Base-by-base conservation (phyloP, 2,888 invertebrate genomes). In the Stegophylla sp. region DNA sequence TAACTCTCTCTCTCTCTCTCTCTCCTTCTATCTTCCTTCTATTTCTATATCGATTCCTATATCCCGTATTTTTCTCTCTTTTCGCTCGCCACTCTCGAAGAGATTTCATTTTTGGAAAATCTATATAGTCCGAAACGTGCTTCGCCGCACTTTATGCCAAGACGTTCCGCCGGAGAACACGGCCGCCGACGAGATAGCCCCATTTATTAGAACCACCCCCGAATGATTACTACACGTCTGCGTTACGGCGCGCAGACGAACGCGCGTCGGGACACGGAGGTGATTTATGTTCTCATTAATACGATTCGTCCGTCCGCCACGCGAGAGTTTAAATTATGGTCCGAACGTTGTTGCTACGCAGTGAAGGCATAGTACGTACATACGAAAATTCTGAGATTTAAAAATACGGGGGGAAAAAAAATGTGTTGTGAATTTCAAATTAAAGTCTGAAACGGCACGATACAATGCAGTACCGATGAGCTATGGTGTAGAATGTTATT, bases 231-330 rank as follows among this genome's bases (percentile, higher is more conserved):
- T 64, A 12, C 51, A 12, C 51, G 51, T n/a, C 23, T 56, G 28
- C n/a, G 48, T 34, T n/a, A 34, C 34, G 34, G 3, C 61, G 34
- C 63, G 75, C 64, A 53, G 51, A 75, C 41, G 64, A 48, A 75
- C 75, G 51, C 48, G 23, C 61, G 20, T 5, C 26, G 20, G 28
- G 73, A 73, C 59, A 73, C 59, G n/a, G 28, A 34, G 17, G n/a
- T 41, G 64, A 75, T 75, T 64, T 75, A 75, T 64, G 75, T 75
- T 75, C 75, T 53, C 64, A 64, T 75, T 75, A 75, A 75, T 64
- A 75, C 64, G 15, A 51, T 75, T 75, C 51, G 51, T 64, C 23
- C 41, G 41, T 75, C n/a, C 51, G 28, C 59, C 59, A 26, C n/a
- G 20, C 28, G 41, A 23, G 17, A 53, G 63, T 53, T 64, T 64